Evolutionary conservation across 1,140 invertebrate species (phyloP), one percentile per base, ranked within the genome.

Genomic region (Halyomorpha halys): DNA sequence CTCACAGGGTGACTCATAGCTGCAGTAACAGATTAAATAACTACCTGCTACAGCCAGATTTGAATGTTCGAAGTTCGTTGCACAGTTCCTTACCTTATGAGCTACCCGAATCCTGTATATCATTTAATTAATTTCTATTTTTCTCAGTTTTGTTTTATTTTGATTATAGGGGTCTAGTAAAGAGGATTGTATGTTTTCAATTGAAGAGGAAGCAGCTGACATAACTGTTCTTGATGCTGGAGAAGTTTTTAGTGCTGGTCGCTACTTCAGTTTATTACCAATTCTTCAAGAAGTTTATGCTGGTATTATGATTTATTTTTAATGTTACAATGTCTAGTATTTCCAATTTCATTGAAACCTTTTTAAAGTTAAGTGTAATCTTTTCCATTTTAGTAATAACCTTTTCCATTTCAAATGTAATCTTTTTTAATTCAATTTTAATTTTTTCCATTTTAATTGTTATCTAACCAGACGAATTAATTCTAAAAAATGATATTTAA

Each of bases 221-320:
- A 75, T 97, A 39, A 89, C 94, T 14, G 84, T 85, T 0, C 72
- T 97, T 8, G 94, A 98, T 78, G 85, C 94, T 44, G 94, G 94
- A 21, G 90, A 97, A 78, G 86, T 95, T 15, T 97, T 94, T 76
- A 82, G 91, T 44, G 94, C 86, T 56, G 94, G 94, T 0, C 77
- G 92, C 56, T 95, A 92, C 73, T 90, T 96, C 74, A 95, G 91
- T 73, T 80, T 97, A 59, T 84, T 95, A 3, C 94, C 95, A 8
- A 89, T 95, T 65, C 80, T 91, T 76, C 86, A 90, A 72, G 89
- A 92, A 73, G 73, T 84, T 59, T 77, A 83, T 69, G 59, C 67
- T 53, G 72, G 78, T 69, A 60, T 16, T 56, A 8, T 49, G 14
- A 19, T 18, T 18, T 39, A 11, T 39, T 6, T 39, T 39, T 30